Conservation (phyloP, 1,140 invertebrate genomes). For the Aphidius gifuensis region DNA sequence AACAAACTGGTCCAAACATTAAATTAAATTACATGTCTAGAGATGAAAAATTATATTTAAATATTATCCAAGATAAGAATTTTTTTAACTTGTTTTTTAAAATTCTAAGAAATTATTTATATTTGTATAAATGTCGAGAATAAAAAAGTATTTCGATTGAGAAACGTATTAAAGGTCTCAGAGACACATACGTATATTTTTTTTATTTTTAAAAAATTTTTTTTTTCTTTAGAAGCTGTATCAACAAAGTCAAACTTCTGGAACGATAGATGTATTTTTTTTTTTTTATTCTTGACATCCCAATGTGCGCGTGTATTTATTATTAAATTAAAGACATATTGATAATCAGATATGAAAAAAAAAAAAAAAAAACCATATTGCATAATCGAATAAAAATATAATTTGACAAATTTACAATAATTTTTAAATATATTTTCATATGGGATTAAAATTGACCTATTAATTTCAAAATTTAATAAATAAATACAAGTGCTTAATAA, state of each 20-base stretch:
- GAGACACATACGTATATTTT: no score
- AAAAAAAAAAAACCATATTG: not conserved
- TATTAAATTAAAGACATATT: not conserved
- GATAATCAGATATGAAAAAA: constrained; percentile 10
- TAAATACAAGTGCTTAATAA: no score
- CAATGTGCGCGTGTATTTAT: not conserved
- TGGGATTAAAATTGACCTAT: no score
- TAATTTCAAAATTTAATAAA: no score
- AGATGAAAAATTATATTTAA: constrained; percentile 14
- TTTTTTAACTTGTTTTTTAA: not conserved
- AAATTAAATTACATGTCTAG: no score
- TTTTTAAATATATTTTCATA: no score
- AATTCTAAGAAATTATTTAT: not conserved
- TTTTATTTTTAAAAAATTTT: no score
- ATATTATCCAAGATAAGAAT: constrained; percentile 2
- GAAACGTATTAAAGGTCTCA: no score
- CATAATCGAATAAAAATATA: not conserved
- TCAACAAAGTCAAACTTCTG: constrained; percentile 10
- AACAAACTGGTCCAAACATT: no score
- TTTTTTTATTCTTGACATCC: not conserved
- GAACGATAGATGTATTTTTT: constrained; percentile 9
- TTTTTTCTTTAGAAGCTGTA: constrained; percentile 12
- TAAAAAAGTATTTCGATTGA: not conserved
- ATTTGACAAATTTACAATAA: no score
- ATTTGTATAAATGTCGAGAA: not conserved